Conservation (phyloP, 2,797 vertebrate species). For the Fundulus diaphanus region DNA sequence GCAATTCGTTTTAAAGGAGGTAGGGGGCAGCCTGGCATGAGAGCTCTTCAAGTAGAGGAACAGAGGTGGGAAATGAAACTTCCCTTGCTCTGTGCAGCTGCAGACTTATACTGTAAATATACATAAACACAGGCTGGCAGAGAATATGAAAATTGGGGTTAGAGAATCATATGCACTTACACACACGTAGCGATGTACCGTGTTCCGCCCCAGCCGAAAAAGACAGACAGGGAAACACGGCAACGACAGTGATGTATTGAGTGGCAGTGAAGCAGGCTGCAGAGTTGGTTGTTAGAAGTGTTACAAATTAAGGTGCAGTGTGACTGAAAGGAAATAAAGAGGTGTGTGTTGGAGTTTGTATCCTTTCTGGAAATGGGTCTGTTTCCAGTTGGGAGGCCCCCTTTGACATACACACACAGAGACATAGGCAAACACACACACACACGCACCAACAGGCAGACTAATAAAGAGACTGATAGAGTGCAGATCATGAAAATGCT, state of each 20-base stretch:
- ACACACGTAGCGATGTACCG: constrained; percentile 10
- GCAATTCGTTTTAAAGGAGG: constrained; percentile 51
- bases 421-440: constrained; percentile 11
- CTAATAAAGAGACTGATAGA: constrained; percentile 79
- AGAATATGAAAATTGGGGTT: constrained; percentile 36
- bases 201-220: constrained; percentile 29
- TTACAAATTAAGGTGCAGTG: constrained; percentile 75
- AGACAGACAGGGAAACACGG: constrained; percentile 48
- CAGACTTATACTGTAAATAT: constrained; percentile 25
- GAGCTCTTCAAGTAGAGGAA: constrained; percentile 35
- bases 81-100: constrained; percentile 44
- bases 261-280: constrained; percentile 70
- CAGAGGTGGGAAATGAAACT: constrained; percentile 56
- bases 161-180: constrained; percentile 17
- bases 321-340: constrained; percentile 76
- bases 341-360: constrained; percentile 74
- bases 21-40: constrained; percentile 80
- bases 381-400: constrained; percentile 73
- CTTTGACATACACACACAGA: constrained; percentile 30
- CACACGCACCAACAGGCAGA: constrained; percentile 35
- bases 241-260: constrained; percentile 75
- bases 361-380: constrained; percentile 72
- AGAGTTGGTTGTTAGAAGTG: constrained; percentile 76
- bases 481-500: constrained; percentile 69
- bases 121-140: constrained; percentile 30